Evolutionary conservation across 2,797 vertebrate species (phyloP), one percentile per base, ranked within the genome.

Genomic region (Pseudochirops cupreus): DNA sequence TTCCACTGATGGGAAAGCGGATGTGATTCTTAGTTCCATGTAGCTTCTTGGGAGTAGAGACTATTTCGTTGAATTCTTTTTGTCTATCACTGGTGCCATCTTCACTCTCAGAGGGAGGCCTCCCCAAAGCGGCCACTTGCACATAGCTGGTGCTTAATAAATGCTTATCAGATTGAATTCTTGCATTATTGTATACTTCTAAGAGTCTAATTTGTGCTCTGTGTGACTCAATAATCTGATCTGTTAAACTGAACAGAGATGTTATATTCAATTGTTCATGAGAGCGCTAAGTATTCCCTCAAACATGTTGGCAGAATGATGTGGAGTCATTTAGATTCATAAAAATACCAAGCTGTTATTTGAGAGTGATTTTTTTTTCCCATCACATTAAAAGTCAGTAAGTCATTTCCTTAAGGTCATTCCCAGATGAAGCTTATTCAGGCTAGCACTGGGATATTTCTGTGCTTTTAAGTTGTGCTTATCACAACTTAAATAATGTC

Each of bases 401-500:
- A 67, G 33, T 16, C 33, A 67, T n/a, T 67, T 67, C 62, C 62
- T 14, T 33, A 33, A n/a, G 33, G 62, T n/a, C 31, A n/a, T 67
- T n/a, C 14, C 62, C 62, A 13, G 33, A 13, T 67, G 62, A 67
- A 67, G 33, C 33, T n/a, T n/a, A 33, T n/a, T 67, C 33, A 67
- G 31, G 5, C 14, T 6, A n/a, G 58, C 33, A 33, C 14, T 67
- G 31, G 4, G 4, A n/a, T n/a, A n/a, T 16, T 82, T 24, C 39
- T 24, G 39, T 24, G n/a, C 67, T n/a, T 21, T 74, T 21, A 39
- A 74, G n/a, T 39, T 21, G 91, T 96, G 91, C 67, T 96, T 96
- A 92, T 90, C 96, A 55, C 90, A 55, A 95, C 93, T 96, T 96
- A 94, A 97, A 94, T 93, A 95, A 96, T 82, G 82, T n/a, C 62